Base-by-base conservation (phyloP, 1,140 invertebrate genomes). In the Hyles vespertilio region DNA sequence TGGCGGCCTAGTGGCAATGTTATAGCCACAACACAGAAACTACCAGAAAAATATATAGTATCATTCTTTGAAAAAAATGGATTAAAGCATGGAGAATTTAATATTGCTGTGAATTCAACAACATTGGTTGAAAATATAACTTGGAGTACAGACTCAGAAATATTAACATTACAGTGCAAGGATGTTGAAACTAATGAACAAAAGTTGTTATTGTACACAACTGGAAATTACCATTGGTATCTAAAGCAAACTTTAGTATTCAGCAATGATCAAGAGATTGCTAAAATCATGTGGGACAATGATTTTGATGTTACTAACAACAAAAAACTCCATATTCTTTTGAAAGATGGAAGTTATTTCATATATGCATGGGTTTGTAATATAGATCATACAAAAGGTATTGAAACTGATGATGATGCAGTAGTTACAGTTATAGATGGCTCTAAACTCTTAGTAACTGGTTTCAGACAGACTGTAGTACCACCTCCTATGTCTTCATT, bases 61-160 rank as follows among this genome's bases (percentile, higher is more conserved):
- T 89, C 93, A 7, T 94, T 98, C 64, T 97, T 97, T 89, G 97
- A 98, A 74, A 97, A 96, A 77, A 98, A 98, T 92, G 97, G 97
- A 4, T 85, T 98, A 9, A 93, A 93, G 68, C 96, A 98, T 89
- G 93, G 95, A 48, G 94, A 97, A 69, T 95, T 98, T 74, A 77
- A 81, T 5, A 79, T 98, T 54, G 93, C 94, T 1, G 92, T 94
- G 69, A 83, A 90, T 70, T 54, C 89, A 32, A 74, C 87, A 12
- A 89, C 92, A 10, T 54, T 65, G 79, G 91, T 96, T 5, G 86
- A 90, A 60, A 90, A 94, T 69, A 62, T 97, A 0, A 67, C 79
- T 8, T 98, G 96, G 96, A 97, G 95, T 74, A 77, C 85, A 8
- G 95, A 96, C 75, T 96, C 95, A 0, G 93, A 94, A 66, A 91